These are phyloP conservation scores for Chromoteleia sp. DNA, from an alignment of 2,888 invertebrate genomes.

Conservation along the genomic window DNA sequence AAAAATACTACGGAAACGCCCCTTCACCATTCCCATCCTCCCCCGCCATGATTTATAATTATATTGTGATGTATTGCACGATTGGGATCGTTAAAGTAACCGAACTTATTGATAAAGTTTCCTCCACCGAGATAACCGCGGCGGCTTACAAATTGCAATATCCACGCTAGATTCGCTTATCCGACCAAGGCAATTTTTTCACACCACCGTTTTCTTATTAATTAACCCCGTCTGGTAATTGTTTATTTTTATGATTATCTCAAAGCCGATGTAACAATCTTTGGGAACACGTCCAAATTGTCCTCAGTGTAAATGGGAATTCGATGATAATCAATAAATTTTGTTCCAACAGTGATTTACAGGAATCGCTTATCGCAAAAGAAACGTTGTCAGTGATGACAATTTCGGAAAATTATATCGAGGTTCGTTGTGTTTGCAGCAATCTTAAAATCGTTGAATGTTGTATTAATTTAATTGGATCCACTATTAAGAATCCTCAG, in stretches of 20 bases:
- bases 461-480: not conserved
- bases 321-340: slow-evolving; percentile 2
- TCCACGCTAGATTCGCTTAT: not conserved
- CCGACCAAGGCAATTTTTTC: not conserved
- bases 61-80: slow-evolving; percentile 9
- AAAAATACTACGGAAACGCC: slow-evolving; percentile 6
- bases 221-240: not conserved
- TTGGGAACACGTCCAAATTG: too few relatives aligned
- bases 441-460: not conserved
- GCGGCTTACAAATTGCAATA: slow-evolving; percentile 4
- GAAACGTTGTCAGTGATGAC: not conserved
- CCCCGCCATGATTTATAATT: slow-evolving; percentile 17
- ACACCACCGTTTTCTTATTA: not conserved
- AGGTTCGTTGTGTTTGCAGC: not conserved
- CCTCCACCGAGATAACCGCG: not conserved
- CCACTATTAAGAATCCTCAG: too few relatives aligned
- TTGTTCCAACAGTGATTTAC: not conserved
- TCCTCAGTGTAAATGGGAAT: not conserved
- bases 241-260: not conserved
- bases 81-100: slow-evolving; percentile 16
- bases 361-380: not conserved
- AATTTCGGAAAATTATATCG: not conserved
- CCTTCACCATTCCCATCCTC: not conserved
- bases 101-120: slow-evolving; percentile 25
- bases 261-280: too few relatives aligned